Percentiles rank a stretch among this genome's conserved stretches.
These are phyloP conservation scores for Oostethus manadensis DNA, from an alignment of 2,113 vertebrate species.

Conservation along the genomic window DNA sequence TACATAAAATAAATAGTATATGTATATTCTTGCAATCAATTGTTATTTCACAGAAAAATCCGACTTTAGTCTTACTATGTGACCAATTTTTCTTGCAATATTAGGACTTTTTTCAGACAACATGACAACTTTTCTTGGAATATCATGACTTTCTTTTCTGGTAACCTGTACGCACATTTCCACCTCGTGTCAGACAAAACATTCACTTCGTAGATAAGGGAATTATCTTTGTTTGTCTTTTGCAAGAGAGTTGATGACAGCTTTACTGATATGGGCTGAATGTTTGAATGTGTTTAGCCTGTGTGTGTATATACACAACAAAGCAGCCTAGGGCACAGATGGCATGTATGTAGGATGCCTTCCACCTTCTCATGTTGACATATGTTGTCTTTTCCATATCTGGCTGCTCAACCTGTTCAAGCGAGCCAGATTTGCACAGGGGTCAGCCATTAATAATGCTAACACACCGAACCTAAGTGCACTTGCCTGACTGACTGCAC, in stretches of 20 bases:
- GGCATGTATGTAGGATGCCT: constrained; percentile 57
- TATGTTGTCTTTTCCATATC: constrained; percentile 59
- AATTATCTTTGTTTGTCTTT: not conserved
- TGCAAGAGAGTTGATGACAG: not conserved
- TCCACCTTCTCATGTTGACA: constrained; percentile 56
- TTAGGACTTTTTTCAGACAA: too few relatives aligned
- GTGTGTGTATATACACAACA: constrained; percentile 12
- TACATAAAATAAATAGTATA: too few relatives aligned
- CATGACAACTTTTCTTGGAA: too few relatives aligned
- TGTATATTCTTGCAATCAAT: too few relatives aligned
- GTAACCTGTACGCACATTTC: constrained; percentile 1
- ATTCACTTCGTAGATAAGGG: not conserved
- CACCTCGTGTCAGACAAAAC: not conserved
- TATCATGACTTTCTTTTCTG: too few relatives aligned
- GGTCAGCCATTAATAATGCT: not conserved
- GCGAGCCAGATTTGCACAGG: constrained; percentile 22
- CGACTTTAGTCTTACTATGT: too few relatives aligned
- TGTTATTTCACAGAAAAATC: too few relatives aligned
- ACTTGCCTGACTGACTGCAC: not conserved
- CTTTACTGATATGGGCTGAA: not conserved
- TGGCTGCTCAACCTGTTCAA: constrained; percentile 38
- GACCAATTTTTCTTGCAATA: too few relatives aligned
- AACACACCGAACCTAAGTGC: not conserved
- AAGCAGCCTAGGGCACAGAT: constrained; percentile 53
- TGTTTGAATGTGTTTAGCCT: constrained; percentile 6